Percentiles rank a stretch among this genome's conserved stretches.
These are phyloP conservation scores for Tragelaphus buxtoni DNA, from an alignment of 2,113 vertebrate species.

Conservation along the genomic window DNA sequence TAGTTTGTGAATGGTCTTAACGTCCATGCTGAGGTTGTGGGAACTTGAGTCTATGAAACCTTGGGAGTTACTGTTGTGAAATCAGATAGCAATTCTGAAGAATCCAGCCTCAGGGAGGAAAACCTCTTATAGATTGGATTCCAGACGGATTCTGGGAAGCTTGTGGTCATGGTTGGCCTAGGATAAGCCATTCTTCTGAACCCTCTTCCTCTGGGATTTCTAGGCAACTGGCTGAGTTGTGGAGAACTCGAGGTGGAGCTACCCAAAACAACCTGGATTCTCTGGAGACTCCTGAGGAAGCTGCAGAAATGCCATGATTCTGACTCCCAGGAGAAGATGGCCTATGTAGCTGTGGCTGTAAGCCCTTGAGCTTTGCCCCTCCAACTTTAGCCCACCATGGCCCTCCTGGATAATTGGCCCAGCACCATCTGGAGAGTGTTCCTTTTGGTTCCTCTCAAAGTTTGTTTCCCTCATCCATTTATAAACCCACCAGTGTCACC, in stretches of 20 bases:
- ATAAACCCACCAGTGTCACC: background rate
- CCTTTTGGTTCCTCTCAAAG: background rate
- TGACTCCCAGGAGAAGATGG: constrained; percentile 51
- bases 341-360: constrained; percentile 59
- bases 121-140: background rate
- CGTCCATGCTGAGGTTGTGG: background rate
- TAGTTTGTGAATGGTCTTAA: background rate
- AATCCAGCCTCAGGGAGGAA: background rate
- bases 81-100: background rate
- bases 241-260: constrained; percentile 58
- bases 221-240: constrained; percentile 58
- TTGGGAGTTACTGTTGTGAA: background rate
- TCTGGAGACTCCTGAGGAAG: constrained; percentile 61
- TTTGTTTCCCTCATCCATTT: background rate
- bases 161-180: background rate
- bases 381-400: background rate
- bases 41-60: background rate
- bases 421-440: background rate
- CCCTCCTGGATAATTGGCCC: background rate
- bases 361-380: background rate
- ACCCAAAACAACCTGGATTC: constrained; percentile 31
- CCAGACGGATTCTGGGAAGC: background rate
- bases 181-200: background rate
- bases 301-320: constrained; percentile 61
- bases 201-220: constrained; percentile 28